Conservation (phyloP, 2,113 vertebrate genomes). For the Oriolus oriolus region DNA sequence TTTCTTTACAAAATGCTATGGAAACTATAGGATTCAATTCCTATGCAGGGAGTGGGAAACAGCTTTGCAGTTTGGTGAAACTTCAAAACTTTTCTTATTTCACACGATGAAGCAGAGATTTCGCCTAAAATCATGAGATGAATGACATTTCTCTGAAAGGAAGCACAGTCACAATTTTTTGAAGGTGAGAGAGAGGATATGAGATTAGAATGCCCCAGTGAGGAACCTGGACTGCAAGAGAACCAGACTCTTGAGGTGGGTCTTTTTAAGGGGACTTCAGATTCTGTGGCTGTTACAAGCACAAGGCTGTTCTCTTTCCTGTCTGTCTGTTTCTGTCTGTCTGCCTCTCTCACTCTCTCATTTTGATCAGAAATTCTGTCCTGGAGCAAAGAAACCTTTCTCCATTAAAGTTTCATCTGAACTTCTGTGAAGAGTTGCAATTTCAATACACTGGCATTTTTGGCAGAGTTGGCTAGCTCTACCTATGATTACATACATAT, state of each 20-base stretch:
- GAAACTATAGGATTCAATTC: not conserved
- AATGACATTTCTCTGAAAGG: not conserved
- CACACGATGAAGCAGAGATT: not conserved
- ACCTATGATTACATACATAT: not conserved
- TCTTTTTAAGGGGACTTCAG: not conserved
- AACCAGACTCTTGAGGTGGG: not conserved
- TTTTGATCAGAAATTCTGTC: constrained; percentile 18
- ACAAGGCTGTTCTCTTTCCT: not conserved
- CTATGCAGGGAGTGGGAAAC: not conserved
- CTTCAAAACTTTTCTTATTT: not conserved
- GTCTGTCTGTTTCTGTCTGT: not conserved
- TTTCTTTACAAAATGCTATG: not conserved
- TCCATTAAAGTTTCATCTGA: not conserved
- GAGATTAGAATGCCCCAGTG: not conserved
- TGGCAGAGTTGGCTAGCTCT: not conserved
- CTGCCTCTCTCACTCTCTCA: not conserved
- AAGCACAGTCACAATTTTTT: not conserved
- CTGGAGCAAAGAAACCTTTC: not conserved
- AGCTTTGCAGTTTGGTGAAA: not conserved
- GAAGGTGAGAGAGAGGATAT: not conserved
- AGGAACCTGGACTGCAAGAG: not conserved
- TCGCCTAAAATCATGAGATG: fast-evolving
- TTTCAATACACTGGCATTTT: not conserved
- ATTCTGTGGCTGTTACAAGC: not conserved
- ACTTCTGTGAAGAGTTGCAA: not conserved